phyloP scores from a whole-genome alignment of 1,140 invertebrate species.

The Nymphalis io region DNA sequence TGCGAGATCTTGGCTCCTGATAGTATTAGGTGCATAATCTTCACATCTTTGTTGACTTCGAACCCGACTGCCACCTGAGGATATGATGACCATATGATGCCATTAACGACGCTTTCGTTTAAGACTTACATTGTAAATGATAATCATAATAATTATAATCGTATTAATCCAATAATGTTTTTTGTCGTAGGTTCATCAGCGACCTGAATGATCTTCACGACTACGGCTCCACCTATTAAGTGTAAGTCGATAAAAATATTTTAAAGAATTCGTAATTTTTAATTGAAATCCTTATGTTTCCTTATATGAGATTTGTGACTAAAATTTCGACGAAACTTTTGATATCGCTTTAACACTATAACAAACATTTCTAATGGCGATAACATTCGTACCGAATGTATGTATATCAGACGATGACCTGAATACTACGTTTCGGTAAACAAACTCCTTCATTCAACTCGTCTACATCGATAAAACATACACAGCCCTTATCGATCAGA shows the following conservation, averaged over 20 bases:
- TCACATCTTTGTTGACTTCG: conserved; percentile 46
- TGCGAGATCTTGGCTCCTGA: conserved; percentile 59
- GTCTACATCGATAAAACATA: conserved; percentile 23
- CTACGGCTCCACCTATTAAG: conserved; percentile 67
- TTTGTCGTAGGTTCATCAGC: conserved; percentile 63
- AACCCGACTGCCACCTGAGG: conserved; percentile 43
- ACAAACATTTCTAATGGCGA: conserved; percentile 16
- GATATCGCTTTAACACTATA: conserved; percentile 13
- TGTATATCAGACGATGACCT: conserved; percentile 17
- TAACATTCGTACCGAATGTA: conserved; percentile 17
- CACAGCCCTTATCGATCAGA: conserved; percentile 34
- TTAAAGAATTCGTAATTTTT: conserved; percentile 5
- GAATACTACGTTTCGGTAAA: conserved; percentile 26
- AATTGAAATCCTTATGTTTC: conserved; percentile 6
- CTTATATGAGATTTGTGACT: conserved; percentile 34
- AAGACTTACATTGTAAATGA: neutral
- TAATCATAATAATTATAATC: conserved; percentile 45
- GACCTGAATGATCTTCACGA: conserved; percentile 69
- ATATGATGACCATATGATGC: neutral
- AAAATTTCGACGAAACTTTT: conserved; percentile 7
- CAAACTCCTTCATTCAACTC: conserved; percentile 26
- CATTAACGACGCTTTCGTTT: neutral
- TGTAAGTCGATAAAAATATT: conserved; percentile 56
- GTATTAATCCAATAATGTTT: conserved; percentile 48
- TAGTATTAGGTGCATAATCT: conserved; percentile 62